Conservation (phyloP, 2,113 vertebrate genomes). For the Octodon degus region DNA sequence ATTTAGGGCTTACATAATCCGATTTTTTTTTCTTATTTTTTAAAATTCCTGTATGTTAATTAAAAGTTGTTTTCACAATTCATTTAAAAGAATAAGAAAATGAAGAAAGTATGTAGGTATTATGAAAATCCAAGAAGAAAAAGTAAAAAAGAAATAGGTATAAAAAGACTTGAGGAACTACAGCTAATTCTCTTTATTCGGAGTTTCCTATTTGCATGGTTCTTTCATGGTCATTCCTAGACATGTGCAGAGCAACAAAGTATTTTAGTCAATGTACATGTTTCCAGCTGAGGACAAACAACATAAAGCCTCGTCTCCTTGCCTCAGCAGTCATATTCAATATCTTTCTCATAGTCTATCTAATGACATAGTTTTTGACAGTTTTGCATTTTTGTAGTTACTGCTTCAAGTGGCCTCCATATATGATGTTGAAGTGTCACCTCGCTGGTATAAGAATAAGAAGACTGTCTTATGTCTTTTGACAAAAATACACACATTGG, state of each 20-base stretch:
- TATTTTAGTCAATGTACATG: neutral
- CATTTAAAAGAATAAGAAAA: neutral
- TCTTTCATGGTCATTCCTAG: neutral
- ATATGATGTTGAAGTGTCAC: neutral
- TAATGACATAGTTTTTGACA: neutral
- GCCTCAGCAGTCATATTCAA: neutral
- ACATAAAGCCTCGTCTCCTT: neutral
- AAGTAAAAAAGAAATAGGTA: neutral
- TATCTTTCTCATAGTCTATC: neutral
- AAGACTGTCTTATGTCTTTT: neutral
- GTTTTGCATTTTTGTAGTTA: neutral
- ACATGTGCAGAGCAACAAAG: neutral
- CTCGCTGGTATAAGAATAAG: neutral
- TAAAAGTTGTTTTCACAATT: constrained; percentile 32
- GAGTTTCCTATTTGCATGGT: neutral
- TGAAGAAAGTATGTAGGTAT: neutral
- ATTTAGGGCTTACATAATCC: neutral
- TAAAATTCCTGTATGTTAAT: neutral
- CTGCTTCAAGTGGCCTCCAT: neutral
- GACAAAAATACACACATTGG: neutral
- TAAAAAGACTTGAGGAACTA: neutral
- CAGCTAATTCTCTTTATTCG: neutral
- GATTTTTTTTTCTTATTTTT: neutral
- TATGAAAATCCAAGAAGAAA: neutral
- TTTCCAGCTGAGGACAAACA: neutral